Conservation (phyloP, 2,797 vertebrate species). For the Apogon hyalosoma region DNA sequence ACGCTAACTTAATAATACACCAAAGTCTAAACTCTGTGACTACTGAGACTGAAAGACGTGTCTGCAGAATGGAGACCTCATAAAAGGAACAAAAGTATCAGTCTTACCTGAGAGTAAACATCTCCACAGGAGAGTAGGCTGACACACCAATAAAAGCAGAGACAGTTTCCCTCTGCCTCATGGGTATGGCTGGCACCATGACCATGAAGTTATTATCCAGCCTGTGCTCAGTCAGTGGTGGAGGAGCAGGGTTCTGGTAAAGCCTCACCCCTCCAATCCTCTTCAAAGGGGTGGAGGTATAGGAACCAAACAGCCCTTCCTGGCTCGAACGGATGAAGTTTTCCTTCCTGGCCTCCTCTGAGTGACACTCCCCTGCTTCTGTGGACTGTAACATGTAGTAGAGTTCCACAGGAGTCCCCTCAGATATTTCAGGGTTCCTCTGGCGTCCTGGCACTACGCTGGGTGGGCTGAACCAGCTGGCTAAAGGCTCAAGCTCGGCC, state of each 20-base stretch:
- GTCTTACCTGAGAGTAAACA: conserved; percentile 93
- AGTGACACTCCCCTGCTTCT: conserved; percentile 79
- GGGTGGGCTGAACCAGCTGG: conserved; percentile 86
- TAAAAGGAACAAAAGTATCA: conserved; percentile 21
- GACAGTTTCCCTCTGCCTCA: conserved; percentile 90
- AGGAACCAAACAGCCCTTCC: conserved; percentile 85
- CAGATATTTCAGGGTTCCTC: conserved; percentile 74
- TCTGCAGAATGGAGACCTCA: conserved; percentile 20
- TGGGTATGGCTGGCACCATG: conserved; percentile 89
- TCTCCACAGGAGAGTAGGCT: conserved; percentile 89
- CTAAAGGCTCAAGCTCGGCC: conserved; percentile 85
- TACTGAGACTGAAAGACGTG: conserved; percentile 14
- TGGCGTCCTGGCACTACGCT: conserved; percentile 87
- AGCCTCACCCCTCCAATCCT: conserved; percentile 89
- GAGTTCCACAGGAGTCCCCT: conserved; percentile 87
- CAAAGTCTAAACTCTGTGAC: conserved; percentile 2
- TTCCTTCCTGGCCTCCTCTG: conserved; percentile 87
- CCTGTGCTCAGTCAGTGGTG: conserved; percentile 86
- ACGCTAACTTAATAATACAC: neutral
- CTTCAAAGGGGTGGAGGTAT: conserved; percentile 83
- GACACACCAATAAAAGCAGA: conserved; percentile 87
- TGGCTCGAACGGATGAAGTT: conserved; percentile 88
- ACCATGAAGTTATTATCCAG: conserved; percentile 90
- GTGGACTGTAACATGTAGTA: conserved; percentile 85
- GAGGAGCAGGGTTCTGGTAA: conserved; percentile 80